Base-by-base conservation (phyloP, 2,888 invertebrate species). In the Blera fallax region DNA sequence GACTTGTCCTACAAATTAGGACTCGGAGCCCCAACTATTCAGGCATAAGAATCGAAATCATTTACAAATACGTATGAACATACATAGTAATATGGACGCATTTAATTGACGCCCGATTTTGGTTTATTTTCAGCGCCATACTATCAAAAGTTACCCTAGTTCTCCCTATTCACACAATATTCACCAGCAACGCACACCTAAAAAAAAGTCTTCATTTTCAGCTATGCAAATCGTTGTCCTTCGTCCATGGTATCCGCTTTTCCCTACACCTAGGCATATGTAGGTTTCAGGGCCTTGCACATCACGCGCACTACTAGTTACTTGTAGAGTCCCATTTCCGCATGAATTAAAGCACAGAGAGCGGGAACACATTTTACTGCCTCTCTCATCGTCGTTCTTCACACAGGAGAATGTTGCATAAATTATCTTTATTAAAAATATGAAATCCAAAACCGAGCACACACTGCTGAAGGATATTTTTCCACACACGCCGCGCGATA, bases 401-500 rank as follows among this genome's bases (percentile, higher is more conserved):
- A 82, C 77, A 82, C 48, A 11, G 43, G 43, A 84, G 70, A 67
- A 69, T 79, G 79, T 84, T 74, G 56, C 84, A 84, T 79, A 74
- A 74, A 84, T 79, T 84, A 84, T 79, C 43, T n/a, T 74, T 84
- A 74, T 79, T 79, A 72, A 65, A 82, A 82, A 73, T 54, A 50
- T 52, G 65, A 67, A 65, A 77, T 40, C 64, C 64, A 60, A 65
- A 77, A 73, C 70, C 58, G 48, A 29, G 58, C 32, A 27, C 32
- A 27, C 11, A 52, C 2, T 11, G 56, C 45, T 18, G 45, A 37
- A 40, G 60, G 48, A 50, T 37, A 45, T 10, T 65, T 56, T 65
- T 18, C 56, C 43, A 60, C 40, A 54, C 65, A 67, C 27, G n/a
- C 21, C 37, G 32, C n/a, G 60, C 16, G 73, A 74, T 64, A 79